Evolutionary conservation across 2,888 invertebrate species (phyloP).

Genomic region (Epinotia brunnichana): DNA sequence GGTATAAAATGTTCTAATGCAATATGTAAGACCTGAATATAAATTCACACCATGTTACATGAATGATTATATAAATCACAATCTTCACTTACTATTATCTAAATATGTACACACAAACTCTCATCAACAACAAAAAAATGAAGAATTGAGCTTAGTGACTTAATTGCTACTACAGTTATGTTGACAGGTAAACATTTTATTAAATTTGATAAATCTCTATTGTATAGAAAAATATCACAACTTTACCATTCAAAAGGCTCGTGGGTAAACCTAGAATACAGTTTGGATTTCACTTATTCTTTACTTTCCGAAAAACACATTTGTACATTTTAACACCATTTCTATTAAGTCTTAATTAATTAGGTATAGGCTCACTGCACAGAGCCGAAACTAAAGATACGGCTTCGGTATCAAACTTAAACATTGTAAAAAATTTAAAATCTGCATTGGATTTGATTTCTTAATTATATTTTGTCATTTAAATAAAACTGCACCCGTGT

Average conservation of each 20-base stretch:
- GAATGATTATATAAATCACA: slow-evolving; percentile 73
- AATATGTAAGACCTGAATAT: slow-evolving; percentile 61
- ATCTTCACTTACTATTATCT: slow-evolving; percentile 78
- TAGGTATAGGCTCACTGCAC: slow-evolving; percentile 60
- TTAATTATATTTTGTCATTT: slow-evolving; percentile 83
- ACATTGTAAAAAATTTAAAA: slow-evolving; percentile 75
- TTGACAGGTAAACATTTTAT: slow-evolving; percentile 48
- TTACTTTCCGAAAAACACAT: slow-evolving; percentile 82
- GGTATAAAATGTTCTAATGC: slow-evolving; percentile 49
- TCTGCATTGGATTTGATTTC: slow-evolving; percentile 80
- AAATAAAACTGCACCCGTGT: slow-evolving; percentile 82
- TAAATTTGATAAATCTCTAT: slow-evolving; percentile 55
- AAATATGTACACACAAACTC: slow-evolving; percentile 81
- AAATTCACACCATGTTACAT: slow-evolving; percentile 68
- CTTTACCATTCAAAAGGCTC: slow-evolving; percentile 76
- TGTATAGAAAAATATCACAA: slow-evolving; percentile 81
- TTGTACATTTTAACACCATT: slow-evolving; percentile 83
- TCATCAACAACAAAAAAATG: slow-evolving; percentile 74
- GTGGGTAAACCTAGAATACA: slow-evolving; percentile 80
- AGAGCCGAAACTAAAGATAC: slow-evolving; percentile 73
- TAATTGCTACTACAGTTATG: slow-evolving; percentile 64
- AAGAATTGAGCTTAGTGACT: slow-evolving; percentile 79
- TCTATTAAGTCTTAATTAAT: slow-evolving; percentile 78
- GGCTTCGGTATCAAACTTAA: slow-evolving; percentile 78
- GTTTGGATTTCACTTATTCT: slow-evolving; percentile 78